Percentiles rank a stretch among this genome's conserved stretches.
Evolutionary conservation across 2,797 vertebrate genomes (phyloP).

Genomic region (Sarcophilus harrisii): DNA sequence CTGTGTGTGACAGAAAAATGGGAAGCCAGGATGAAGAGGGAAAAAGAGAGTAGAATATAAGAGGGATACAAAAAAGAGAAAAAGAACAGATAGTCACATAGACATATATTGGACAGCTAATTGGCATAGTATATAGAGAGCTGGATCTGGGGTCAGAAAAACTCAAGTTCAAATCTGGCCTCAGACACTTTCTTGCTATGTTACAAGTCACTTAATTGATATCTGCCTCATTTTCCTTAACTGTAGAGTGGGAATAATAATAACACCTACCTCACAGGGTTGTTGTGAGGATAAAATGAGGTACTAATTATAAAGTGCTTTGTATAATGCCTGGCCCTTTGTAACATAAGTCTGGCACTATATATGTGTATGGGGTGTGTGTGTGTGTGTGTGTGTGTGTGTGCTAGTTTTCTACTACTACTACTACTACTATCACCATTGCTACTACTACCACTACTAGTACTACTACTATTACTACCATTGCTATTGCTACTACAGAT

Average conservation of each 20-base stretch:
- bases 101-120: not conserved
- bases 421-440: too few relatives aligned
- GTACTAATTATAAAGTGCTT: not conserved
- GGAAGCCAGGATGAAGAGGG: not conserved
- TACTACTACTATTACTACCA: too few relatives aligned
- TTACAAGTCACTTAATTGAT: not conserved
- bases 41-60: not conserved
- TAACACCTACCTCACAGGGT: not conserved
- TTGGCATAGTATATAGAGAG: not conserved
- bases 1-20: not conserved
- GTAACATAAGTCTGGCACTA: not conserved
- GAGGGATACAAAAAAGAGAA: constrained; percentile 17
- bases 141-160: not conserved
- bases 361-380: not conserved
- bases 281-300: not conserved
- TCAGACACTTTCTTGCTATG: not conserved
- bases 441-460: too few relatives aligned
- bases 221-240: not conserved
- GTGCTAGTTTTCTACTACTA: not conserved
- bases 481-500: not conserved
- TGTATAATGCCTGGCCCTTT: not conserved
- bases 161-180: not conserved
- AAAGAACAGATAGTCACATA: not conserved
- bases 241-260: not conserved
- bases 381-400: not conserved